Evolutionary conservation across 2,797 vertebrate genomes (phyloP).

Genomic region (Botia almorhae): DNA sequence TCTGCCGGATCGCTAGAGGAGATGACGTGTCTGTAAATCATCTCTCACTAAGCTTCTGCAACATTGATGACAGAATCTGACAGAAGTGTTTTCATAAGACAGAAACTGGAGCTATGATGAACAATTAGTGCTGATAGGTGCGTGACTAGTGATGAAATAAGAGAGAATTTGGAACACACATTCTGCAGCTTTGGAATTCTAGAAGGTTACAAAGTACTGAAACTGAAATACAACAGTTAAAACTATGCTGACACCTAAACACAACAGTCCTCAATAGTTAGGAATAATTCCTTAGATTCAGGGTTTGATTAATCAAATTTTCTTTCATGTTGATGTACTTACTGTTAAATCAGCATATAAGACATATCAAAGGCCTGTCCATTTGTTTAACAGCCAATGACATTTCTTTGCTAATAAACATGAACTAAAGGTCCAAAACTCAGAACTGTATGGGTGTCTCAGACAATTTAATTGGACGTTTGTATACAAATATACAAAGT

Average conservation of each 20-base stretch:
- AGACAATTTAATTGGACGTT: background rate
- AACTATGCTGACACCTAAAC: no score
- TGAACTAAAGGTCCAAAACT: background rate
- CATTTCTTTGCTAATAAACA: background rate
- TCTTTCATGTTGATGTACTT: no score
- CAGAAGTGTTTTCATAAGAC: background rate
- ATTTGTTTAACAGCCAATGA: no score
- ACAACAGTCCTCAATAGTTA: no score
- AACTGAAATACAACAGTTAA: no score
- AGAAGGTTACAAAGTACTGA: no score
- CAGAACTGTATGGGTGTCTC: background rate
- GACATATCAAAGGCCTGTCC: no score
- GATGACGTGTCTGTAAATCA: slow-evolving; percentile 56
- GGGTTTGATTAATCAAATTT: no score
- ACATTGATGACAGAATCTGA: slow-evolving; percentile 5
- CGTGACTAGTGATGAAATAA: background rate
- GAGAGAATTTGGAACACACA: background rate
- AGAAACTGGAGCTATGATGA: slow-evolving; percentile 12
- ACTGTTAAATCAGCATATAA: no score
- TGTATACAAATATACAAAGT: background rate
- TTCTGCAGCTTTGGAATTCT: no score
- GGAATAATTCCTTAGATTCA: no score
- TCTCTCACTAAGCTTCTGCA: slow-evolving; percentile 22
- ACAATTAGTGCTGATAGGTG: background rate
- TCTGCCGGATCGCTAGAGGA: no score